phyloP scores from a whole-genome alignment of 2,888 invertebrate species.

The Plagiodera versicolora region DNA sequence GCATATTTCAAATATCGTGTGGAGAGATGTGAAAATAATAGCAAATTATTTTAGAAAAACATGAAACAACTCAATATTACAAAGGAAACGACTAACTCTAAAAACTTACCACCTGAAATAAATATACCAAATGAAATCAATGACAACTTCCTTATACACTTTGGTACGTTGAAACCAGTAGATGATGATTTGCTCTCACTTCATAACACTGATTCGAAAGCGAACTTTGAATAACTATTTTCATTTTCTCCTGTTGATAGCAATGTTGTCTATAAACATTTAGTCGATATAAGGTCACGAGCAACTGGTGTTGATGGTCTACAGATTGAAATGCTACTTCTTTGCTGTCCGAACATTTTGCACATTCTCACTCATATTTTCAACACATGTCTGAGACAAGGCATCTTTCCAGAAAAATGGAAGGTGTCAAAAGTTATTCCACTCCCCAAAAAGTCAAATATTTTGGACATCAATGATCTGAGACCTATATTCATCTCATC shows the following conservation, averaged over 20 bases:
- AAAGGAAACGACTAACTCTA: too few species aligned
- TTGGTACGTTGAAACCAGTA: neutral
- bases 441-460: neutral
- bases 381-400: neutral
- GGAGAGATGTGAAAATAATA: neutral
- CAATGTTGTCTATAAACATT: neutral
- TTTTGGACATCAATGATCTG: neutral
- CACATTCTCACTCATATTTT: neutral
- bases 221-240: neutral
- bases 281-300: neutral
- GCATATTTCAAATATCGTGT: neutral
- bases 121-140: neutral
- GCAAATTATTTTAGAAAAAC: neutral
- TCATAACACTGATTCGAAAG: neutral
- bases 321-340: neutral
- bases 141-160: neutral
- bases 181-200: neutral
- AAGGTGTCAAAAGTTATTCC: neutral
- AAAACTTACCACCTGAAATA: neutral
- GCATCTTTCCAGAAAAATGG: neutral
- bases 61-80: neutral
- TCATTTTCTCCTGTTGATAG: neutral
- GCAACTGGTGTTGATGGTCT: neutral
- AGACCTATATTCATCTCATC: too few species aligned
- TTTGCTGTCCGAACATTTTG: neutral